Base-by-base conservation (phyloP, 2,888 invertebrate genomes). In the Orchesella flavescens region DNA sequence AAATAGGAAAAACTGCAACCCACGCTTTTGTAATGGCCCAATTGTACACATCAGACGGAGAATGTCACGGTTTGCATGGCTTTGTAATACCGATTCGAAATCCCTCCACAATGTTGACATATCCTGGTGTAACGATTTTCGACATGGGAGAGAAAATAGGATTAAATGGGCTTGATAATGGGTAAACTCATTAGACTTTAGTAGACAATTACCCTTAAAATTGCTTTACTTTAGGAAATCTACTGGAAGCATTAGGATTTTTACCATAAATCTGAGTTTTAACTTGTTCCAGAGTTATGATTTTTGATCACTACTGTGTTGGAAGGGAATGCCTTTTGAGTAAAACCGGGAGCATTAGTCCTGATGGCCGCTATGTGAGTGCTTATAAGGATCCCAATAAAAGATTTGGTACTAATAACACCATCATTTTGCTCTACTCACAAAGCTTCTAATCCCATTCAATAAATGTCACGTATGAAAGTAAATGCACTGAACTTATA, bases 81-180 rank as follows among this genome's bases (percentile, higher is more conserved):
- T 98, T 98, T 89, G 91, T 97, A n/a, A 95, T 96, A 13, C 96
- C 95, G 0, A 92, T 99, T 84, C 91, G 97, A 4, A 94, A 96
- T 90, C 93, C 94, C 0, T 91, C 92, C 79, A 95, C 95, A 0
- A 90, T 95, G 89, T 89, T 92, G 74, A 93, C 96, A 0, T 93
- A 91, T 89, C 93, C 95, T 0, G 97, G 97, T 0, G 93, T 83
- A 49, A 92, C 94, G n/a, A 94, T 97, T 0, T 97, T 97, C 0
- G 98, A 98, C 90, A 93, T 98, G 91, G 98, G 98, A 0, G 95
- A 95, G 90, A 98, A 98, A 91, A 92, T 96, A 57, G 97, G 96
- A 0, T 92, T 97, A 13, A 96, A 98, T 90, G 97, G 97, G 3
- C 91, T 98, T 1, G 78, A 78, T 66, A 57, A 73, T 44, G 78